A percentile compares a stretch with the other conserved stretches of the same genome.
Evolutionary conservation across 2,888 invertebrate genomes (phyloP).

Genomic region (Marronus borbonicus): DNA sequence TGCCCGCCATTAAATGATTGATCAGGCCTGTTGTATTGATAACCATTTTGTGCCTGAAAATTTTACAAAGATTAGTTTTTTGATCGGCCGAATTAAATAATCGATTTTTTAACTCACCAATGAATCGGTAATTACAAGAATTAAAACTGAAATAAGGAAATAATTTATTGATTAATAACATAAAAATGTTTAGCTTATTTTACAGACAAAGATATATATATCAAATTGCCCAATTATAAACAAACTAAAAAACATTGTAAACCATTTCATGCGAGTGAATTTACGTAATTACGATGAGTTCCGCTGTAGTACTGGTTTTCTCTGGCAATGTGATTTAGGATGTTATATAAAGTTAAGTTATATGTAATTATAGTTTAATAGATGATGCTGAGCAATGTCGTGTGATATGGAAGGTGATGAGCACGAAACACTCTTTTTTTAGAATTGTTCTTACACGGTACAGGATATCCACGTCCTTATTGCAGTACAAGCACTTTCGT

Average conservation of each 20-base stretch:
- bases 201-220: too few relatives aligned
- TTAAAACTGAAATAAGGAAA: constrained; percentile 17
- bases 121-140: constrained; percentile 12
- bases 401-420: constrained; percentile 2
- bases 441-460: neutral
- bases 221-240: too few relatives aligned
- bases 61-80: constrained; percentile 1
- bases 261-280: neutral
- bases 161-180: neutral
- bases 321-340: constrained; percentile 10
- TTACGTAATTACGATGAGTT: neutral
- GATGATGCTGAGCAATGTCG: neutral
- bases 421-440: neutral
- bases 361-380: constrained; percentile 11
- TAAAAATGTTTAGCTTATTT: too few relatives aligned
- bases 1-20: constrained; percentile 54
- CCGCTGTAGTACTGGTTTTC: neutral
- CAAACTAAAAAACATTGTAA: neutral
- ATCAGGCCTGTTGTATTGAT: constrained; percentile 79
- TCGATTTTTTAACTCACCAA: constrained; percentile 15
- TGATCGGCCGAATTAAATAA: neutral
- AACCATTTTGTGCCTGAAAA: constrained; percentile 79
- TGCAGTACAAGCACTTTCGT: too few relatives aligned
- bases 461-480: neutral
- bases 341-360: constrained; percentile 17